Conservation (phyloP, 2,888 invertebrate species). For the Drosophila multiciliata region DNA sequence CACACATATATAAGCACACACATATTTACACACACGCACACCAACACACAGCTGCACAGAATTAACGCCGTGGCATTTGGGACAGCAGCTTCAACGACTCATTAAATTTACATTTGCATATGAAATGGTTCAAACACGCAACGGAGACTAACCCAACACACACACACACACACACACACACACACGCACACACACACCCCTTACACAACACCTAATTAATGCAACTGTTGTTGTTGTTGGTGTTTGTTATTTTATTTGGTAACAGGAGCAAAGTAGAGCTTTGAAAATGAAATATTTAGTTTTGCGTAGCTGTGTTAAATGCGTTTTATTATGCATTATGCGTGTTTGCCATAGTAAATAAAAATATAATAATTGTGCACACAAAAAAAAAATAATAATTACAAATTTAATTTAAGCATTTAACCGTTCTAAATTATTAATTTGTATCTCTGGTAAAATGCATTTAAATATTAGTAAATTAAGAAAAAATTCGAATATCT, state of each 20-base stretch:
- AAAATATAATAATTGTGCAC: background rate
- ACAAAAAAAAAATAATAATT: background rate
- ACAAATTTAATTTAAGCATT: background rate
- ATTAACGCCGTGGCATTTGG: constrained; percentile 40
- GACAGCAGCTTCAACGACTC: constrained; percentile 65
- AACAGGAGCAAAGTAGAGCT: constrained; percentile 44
- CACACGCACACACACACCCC: background rate
- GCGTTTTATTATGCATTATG: constrained; percentile 58
- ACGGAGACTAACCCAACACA: constrained; percentile 10
- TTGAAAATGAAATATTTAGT: constrained; percentile 47
- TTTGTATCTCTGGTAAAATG: background rate
- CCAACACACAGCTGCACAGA: constrained; percentile 11
- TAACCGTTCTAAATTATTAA: background rate
- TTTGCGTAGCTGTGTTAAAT: constrained; percentile 18
- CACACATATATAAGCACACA: constrained; percentile 5
- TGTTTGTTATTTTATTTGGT: constrained; percentile 16
- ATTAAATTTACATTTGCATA: constrained; percentile 79
- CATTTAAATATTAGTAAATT: background rate
- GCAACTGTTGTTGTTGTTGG: constrained; percentile 54
- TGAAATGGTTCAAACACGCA: constrained; percentile 71
- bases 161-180: background rate
- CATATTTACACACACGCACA: background rate
- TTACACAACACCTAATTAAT: constrained; percentile 68
- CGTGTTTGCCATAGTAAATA: constrained; percentile 56
- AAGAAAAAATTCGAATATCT: background rate